These are phyloP conservation scores for Hydrotaea cyrtoneurina DNA, from an alignment of 2,888 invertebrate genomes.

Conservation along the genomic window DNA sequence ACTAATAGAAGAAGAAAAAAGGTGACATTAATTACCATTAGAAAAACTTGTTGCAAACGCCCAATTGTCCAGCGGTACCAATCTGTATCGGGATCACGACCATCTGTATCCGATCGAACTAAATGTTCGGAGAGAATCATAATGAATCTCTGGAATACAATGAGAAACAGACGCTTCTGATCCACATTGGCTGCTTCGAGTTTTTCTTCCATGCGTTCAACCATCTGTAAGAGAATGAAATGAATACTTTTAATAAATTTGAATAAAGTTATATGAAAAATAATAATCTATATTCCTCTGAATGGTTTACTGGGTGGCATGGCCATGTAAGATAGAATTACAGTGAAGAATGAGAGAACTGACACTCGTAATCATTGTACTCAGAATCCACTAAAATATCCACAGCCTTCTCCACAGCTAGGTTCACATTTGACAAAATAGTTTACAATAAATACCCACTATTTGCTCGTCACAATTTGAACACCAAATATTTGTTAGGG, in stretches of 20 bases:
- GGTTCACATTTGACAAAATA: too few relatives aligned
- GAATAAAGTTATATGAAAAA: background rate
- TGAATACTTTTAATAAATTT: background rate
- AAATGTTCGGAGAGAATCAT: slow-evolving; percentile 98
- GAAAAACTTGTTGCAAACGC: slow-evolving; percentile 95
- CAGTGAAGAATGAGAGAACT: too few relatives aligned
- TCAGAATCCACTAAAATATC: too few relatives aligned
- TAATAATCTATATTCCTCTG: background rate
- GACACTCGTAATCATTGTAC: too few relatives aligned
- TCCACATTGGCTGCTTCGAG: slow-evolving; percentile 96
- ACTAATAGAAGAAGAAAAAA: slow-evolving; percentile 23
- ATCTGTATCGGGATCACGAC: slow-evolving; percentile 94
- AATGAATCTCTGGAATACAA: slow-evolving; percentile 98
- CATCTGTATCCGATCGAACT: slow-evolving; percentile 95
- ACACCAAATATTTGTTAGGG: too few relatives aligned
- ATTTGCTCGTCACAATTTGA: too few relatives aligned
- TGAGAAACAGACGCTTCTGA: slow-evolving; percentile 97
- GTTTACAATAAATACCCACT: too few relatives aligned
- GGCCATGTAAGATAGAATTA: too few relatives aligned
- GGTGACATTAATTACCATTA: slow-evolving; percentile 87
- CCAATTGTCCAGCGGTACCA: slow-evolving; percentile 99
- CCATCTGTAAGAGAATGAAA: slow-evolving; percentile 83
- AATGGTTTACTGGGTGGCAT: too few relatives aligned
- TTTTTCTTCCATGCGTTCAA: slow-evolving; percentile 97
- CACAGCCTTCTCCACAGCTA: too few relatives aligned